Evolutionary conservation across 2,797 vertebrate genomes (phyloP).

Genomic region (Microcaecilia unicolor): DNA sequence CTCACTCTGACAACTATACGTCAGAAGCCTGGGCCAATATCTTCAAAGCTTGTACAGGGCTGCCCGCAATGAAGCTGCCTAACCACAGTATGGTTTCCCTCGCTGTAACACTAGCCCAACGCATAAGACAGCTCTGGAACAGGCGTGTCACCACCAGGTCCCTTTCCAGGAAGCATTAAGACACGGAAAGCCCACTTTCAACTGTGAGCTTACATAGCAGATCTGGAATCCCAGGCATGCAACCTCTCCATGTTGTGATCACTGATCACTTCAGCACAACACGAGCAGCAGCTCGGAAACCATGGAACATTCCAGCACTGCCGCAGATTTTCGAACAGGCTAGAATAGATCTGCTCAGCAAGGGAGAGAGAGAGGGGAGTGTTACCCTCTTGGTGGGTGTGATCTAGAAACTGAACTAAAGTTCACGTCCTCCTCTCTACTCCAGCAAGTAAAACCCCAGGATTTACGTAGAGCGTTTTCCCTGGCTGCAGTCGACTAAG

Average conservation of each 20-base stretch:
- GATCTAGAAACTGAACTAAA: slow-evolving; percentile 14
- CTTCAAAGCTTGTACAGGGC: background rate
- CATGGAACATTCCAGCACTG: slow-evolving; percentile 23
- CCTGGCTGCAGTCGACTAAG: slow-evolving; percentile 31
- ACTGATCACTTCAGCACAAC: slow-evolving; percentile 40
- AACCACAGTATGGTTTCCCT: background rate
- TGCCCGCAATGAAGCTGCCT: background rate
- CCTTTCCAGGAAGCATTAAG: slow-evolving; percentile 8
- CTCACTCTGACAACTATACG: no score
- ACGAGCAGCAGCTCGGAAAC: slow-evolving; percentile 35
- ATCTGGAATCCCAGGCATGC: slow-evolving; percentile 53
- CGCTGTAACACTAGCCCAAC: slow-evolving; percentile 9
- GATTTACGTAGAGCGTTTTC: slow-evolving; percentile 24
- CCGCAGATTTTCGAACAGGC: background rate
- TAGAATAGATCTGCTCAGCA: accelerated
- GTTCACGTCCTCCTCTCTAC: no score
- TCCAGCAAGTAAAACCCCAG: slow-evolving; percentile 25
- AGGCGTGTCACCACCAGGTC: slow-evolving; percentile 27
- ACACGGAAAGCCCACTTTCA: slow-evolving; percentile 25
- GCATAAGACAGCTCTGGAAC: slow-evolving; percentile 6
- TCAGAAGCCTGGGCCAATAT: no score
- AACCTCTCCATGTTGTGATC: slow-evolving; percentile 28
- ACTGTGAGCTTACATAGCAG: slow-evolving; percentile 35
- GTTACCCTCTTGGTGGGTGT: background rate
- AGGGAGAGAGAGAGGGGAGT: background rate